Conservation (phyloP, 2,888 invertebrate species). For the Aleiodes leptofemur region DNA sequence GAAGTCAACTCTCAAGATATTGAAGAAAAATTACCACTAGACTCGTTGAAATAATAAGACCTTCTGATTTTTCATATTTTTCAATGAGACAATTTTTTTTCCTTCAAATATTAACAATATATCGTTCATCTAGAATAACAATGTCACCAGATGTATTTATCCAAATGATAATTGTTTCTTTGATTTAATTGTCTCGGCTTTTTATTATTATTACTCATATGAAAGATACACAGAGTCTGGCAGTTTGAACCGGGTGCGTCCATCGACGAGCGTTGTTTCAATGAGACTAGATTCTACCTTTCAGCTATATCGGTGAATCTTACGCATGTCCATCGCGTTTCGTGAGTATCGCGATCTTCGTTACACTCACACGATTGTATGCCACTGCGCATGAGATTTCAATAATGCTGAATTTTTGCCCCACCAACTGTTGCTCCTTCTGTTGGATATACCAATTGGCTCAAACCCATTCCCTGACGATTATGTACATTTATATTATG, state of each 20-base stretch:
- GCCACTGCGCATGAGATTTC: slow-evolving; percentile 8
- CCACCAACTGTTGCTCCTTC: slow-evolving; percentile 65
- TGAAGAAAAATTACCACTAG: too few species aligned
- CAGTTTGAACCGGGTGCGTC: slow-evolving; percentile 54
- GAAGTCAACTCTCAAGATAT: too few species aligned
- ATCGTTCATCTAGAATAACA: too few species aligned
- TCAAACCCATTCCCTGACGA: slow-evolving; percentile 8
- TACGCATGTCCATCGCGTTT: slow-evolving; percentile 65
- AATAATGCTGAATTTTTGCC: slow-evolving; percentile 20
- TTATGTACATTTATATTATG: not conserved
- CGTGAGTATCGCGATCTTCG: slow-evolving; percentile 50
- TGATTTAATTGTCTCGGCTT: not conserved
- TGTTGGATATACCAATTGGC: slow-evolving; percentile 11
- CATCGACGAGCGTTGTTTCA: slow-evolving; percentile 64
- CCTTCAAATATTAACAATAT: too few species aligned
- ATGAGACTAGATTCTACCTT: slow-evolving; percentile 62
- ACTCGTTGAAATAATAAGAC: too few species aligned
- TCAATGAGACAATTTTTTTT: too few species aligned
- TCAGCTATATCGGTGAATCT: slow-evolving; percentile 60
- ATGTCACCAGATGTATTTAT: too few species aligned
- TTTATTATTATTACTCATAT: slow-evolving; percentile 7
- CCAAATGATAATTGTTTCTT: not conserved
- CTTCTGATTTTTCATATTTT: too few species aligned
- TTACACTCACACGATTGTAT: slow-evolving; percentile 36
- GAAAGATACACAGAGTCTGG: not conserved